Percentiles rank a stretch among this genome's conserved stretches.
These are phyloP conservation scores for Acronicta alni DNA, from an alignment of 2,888 invertebrate species.

Conservation along the genomic window DNA sequence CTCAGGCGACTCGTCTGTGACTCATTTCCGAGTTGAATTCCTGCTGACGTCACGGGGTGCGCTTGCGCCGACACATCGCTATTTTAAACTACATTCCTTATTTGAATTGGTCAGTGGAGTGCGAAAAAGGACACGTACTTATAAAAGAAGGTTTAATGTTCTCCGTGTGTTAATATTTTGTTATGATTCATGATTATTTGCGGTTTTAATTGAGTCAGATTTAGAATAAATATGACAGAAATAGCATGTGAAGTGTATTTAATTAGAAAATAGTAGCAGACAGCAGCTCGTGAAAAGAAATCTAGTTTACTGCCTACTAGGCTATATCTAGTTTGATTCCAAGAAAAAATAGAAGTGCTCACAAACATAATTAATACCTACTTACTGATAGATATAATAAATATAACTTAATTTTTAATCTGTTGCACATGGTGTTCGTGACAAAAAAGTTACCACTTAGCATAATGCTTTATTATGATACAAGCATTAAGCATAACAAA, in stretches of 20 bases:
- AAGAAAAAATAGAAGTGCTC: too few relatives aligned
- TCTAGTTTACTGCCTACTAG: too few relatives aligned
- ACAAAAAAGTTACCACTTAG: too few relatives aligned
- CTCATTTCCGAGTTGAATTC: constrained; percentile 82
- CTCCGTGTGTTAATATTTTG: constrained; percentile 10
- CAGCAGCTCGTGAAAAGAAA: too few relatives aligned
- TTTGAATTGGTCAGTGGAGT: constrained; percentile 57
- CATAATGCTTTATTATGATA: too few relatives aligned
- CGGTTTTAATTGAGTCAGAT: constrained; percentile 2
- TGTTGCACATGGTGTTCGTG: too few relatives aligned
- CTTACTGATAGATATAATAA: too few relatives aligned
- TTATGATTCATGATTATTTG: constrained; percentile 5
- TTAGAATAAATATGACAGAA: constrained; percentile 1
- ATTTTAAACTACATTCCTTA: constrained; percentile 76
- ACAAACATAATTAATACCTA: too few relatives aligned
- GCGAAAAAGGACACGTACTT: constrained; percentile 27
- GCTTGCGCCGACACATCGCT: constrained; percentile 67
- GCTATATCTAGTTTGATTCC: too few relatives aligned
- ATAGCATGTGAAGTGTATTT: background rate
- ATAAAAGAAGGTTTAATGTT: constrained; percentile 19
- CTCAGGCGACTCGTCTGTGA: constrained; percentile 61
- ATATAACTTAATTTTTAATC: too few relatives aligned
- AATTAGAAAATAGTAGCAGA: too few relatives aligned
- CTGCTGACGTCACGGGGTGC: constrained; percentile 81
- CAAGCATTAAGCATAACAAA: too few relatives aligned